Evolutionary conservation across 2,797 vertebrate species (phyloP), one percentile per base, ranked within the genome.

Genomic region (Sebastes oblongus): DNA sequence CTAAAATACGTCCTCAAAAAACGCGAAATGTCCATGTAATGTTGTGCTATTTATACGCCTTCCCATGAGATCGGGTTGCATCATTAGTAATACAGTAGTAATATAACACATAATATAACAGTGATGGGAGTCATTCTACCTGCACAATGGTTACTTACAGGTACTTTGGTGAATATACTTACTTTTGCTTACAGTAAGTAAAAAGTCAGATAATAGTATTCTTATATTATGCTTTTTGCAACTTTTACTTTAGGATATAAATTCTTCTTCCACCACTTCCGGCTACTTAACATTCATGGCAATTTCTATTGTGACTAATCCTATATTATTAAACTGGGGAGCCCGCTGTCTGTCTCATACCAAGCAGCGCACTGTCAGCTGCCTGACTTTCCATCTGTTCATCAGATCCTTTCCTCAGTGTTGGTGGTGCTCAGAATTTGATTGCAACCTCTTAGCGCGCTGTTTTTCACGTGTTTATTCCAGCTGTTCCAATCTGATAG

Each of bases 401-500:
- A 76, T 90, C 86, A 86, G 80, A 80, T 81, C 70, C 70, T 62
- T 72, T 68, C 62, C 84, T 76, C 76, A 75, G 74, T 84, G 82
- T 86, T 77, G 52, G 60, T 82, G 79, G 81, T 81, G 76, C 78
- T 88, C 84, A 84, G 73, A 85, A 82, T 89, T 91, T 93, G 88
- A 94, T 92, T 90, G 86, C 75, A 82, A 54, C 81, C 84, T 90
- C 84, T 91, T 84, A 83, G 64, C 30, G 13, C 8, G 20, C 76
- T 29, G 68, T 8, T 74, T 87, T 88, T 87, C 76, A 77, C 16
- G 7, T 59, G 83, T 90, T 88, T 86, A 85, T 89, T 93, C 81
- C 86, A 90, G 92, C 79, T 90, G 91, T 92, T 91, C 80, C 75
- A 84, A 82, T 92, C 86, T 80, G 76, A 83, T 25, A 67, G 76